Base-by-base conservation (phyloP, 2,797 vertebrate genomes). In the Thalassophryne amazonica region DNA sequence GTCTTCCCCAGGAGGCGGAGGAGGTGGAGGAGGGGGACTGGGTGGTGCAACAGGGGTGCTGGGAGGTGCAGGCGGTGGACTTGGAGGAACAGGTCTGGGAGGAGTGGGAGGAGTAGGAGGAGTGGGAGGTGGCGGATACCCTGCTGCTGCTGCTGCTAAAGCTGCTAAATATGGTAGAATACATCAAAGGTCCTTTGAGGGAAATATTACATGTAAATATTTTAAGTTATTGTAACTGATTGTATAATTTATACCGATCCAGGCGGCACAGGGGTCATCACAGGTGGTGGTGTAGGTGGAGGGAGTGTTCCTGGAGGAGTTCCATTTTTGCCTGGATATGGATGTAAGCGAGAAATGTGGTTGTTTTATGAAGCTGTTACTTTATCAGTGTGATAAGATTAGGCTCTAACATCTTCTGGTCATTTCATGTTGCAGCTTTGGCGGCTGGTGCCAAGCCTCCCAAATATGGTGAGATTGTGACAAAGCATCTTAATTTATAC, bases 261-360 rank as follows among this genome's bases (percentile, higher is more conserved):
- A 23, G 41, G 56, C 40, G 76, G 58, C 50, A 28, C 57, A 15
- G 81, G 57, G 0, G 28, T 22, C 5, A 18, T 54, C 46, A 77
- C 75, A 63, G 17, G 53, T 18, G 67, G 17, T 28, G 76, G 39
- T 20, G 31, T 18, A 41, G 58, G 38, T n/a, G 63, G 43, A 25
- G 73, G 51, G 27, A 68, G 7, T 28, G 2, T 50, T 46, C 73
- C 76, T 27, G 76, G 72, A 60, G 22, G 69, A 37, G 27, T 24
- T 8, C 54, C 56, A 12, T 51, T 43, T 58, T 9, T 80, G n/a
- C 83, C 83, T 27, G 80, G 81, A 73, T 84, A 84, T 57, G 83
- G 78, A 62, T 80, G 85, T 85, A 71, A 83, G 74, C 16, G 19
- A 33, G 2, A 1, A 0, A 17, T 20, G 7, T 18, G 11, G 9